Conservation (phyloP, 2,797 vertebrate genomes). For the Sebastolobus alascanus region DNA sequence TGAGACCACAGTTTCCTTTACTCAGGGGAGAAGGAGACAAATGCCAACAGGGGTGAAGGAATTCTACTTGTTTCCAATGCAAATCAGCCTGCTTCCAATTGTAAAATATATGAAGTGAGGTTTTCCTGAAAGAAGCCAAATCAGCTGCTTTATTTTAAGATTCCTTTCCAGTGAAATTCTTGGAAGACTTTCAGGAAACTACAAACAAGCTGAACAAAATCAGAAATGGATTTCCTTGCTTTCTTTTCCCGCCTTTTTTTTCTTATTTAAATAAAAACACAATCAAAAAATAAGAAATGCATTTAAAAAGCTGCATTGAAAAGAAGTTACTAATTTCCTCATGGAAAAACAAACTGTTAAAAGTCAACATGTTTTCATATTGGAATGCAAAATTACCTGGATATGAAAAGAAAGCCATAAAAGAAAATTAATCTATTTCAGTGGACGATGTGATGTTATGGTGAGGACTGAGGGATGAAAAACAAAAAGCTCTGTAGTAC, state of each 20-base stretch:
- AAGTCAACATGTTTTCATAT: not conserved
- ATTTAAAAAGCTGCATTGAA: not conserved
- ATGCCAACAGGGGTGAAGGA: conserved; percentile 11
- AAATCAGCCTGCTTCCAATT: conserved; percentile 32
- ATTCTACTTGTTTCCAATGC: conserved; percentile 22
- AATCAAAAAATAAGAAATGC: not conserved
- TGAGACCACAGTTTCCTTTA: not conserved
- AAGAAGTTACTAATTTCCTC: not conserved
- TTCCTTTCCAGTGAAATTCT: conserved; percentile 26
- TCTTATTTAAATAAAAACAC: not conserved
- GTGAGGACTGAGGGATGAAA: conserved; percentile 42
- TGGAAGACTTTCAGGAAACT: conserved; percentile 32
- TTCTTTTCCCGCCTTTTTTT: not conserved
- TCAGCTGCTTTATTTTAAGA: conserved; percentile 26
- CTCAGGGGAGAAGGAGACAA: not conserved
- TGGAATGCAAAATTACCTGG: conserved; percentile 20
- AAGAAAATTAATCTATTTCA: conserved; percentile 22
- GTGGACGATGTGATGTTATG: conserved; percentile 17
- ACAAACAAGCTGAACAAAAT: conserved; percentile 19
- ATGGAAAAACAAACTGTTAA: not conserved
- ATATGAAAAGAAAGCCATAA: conserved; percentile 29
- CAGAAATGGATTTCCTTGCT: not conserved
- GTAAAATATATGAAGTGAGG: conserved; percentile 40
- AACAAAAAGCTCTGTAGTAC: conserved; percentile 45
- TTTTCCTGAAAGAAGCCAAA: conserved; percentile 46